Evolutionary conservation across 2,888 invertebrate species (phyloP).

Genomic region (Ditylenchus weischeri): DNA sequence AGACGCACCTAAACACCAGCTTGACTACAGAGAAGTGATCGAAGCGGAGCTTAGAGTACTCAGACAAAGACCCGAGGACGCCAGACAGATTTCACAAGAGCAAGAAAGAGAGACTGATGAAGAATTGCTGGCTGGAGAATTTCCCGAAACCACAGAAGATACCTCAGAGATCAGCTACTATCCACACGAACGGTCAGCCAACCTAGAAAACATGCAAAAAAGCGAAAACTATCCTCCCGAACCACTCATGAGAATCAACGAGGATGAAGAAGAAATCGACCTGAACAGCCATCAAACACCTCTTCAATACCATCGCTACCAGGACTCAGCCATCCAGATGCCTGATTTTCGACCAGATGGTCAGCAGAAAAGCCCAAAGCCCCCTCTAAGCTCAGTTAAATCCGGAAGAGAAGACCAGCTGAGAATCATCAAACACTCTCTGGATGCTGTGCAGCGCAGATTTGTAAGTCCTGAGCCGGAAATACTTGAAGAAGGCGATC

Average conservation of each 20-base stretch:
- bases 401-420: neutral
- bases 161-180: too few species aligned
- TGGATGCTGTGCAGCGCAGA: constrained; percentile 1
- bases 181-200: too few species aligned
- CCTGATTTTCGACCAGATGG: too few species aligned
- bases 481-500: constrained; percentile 5
- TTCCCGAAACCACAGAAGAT: neutral
- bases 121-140: neutral
- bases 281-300: neutral
- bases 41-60: neutral
- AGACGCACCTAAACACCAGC: neutral
- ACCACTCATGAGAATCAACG: neutral
- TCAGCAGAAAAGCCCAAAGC: too few species aligned
- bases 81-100: neutral
- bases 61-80: neutral
- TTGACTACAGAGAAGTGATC: constrained; percentile 3
- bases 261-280: neutral
- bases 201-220: too few species aligned
- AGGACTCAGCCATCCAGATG: neutral
- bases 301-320: neutral
- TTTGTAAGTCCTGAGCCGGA: neutral
- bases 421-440: constrained; percentile 3
- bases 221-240: constrained; percentile 5
- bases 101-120: constrained; percentile 4
- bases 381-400: too few species aligned